Conservation (phyloP, 2,888 invertebrate species). For the Dorcus hopei region DNA sequence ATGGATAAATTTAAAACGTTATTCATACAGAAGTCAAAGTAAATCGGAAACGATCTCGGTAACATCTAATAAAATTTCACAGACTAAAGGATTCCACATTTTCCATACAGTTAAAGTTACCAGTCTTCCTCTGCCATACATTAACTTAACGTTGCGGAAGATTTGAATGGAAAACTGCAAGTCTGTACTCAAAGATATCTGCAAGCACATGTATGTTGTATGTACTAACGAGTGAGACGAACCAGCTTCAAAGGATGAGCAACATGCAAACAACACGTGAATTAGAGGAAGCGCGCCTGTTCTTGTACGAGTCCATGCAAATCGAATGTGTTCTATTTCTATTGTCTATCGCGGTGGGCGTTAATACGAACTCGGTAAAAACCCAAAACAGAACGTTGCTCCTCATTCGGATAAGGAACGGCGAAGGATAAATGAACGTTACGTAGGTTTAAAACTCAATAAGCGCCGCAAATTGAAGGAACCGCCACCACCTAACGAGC, state of each 20-base stretch:
- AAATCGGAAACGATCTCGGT: too few species aligned
- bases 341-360: too few species aligned
- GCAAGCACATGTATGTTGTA: too few species aligned
- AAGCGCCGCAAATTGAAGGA: slow-evolving; percentile 21
- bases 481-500: slow-evolving; percentile 31
- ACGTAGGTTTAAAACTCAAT: slow-evolving; percentile 24
- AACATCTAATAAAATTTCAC: too few species aligned
- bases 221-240: neutral
- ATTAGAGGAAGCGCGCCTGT: neutral
- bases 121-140: slow-evolving; percentile 2
- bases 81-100: too few species aligned
- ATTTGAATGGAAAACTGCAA: slow-evolving; percentile 3
- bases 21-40: too few species aligned
- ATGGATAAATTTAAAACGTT: too few species aligned
- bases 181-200: neutral
- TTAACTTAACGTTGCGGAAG: slow-evolving; percentile 16
- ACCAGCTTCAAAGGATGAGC: neutral
- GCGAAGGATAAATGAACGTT: slow-evolving; percentile 17
- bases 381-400: too few species aligned
- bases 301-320: neutral
- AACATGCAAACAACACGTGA: neutral
- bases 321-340: neutral
- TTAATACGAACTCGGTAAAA: too few species aligned
- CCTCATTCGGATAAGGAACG: neutral
- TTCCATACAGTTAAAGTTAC: slow-evolving; percentile 3